phyloP scores from a whole-genome alignment of 2,797 vertebrate species.

The Sebastes nivosus region DNA sequence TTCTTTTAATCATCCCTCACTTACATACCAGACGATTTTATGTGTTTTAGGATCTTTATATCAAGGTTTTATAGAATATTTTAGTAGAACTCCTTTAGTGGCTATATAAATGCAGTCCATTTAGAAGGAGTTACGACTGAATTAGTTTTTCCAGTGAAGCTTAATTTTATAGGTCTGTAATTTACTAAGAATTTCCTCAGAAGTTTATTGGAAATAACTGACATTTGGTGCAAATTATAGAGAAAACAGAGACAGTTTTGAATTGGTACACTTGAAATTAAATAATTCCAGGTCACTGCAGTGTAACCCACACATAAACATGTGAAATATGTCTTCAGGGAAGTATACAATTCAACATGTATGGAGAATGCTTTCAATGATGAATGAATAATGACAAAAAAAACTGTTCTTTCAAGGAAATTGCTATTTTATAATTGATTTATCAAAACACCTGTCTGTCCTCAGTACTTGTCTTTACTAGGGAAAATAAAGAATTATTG shows the following conservation, averaged over 20 bases:
- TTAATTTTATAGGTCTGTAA: not conserved
- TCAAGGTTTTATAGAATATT: not conserved
- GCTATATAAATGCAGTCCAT: not conserved
- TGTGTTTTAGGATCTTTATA: not conserved
- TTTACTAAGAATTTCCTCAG: not conserved
- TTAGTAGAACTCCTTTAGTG: not conserved
- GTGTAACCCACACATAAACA: not conserved
- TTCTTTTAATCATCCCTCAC: not conserved
- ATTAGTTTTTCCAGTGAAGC: slow-evolving; percentile 1
- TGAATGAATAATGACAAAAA: not conserved
- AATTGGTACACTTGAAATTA: not conserved
- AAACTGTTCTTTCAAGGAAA: not conserved
- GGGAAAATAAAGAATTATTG: not conserved
- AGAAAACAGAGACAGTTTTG: not conserved
- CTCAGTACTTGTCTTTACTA: not conserved
- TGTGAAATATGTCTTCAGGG: no score
- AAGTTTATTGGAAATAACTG: not conserved
- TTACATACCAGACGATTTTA: not conserved
- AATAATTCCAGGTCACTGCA: not conserved
- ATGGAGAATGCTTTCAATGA: not conserved
- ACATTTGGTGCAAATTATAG: slow-evolving; percentile 3
- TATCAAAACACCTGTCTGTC: no score
- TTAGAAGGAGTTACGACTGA: not conserved
- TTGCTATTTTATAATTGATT: not conserved
- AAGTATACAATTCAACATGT: not conserved